A percentile compares a stretch with the other conserved stretches of the same genome.
These are phyloP conservation scores for Rhagologus leucostigma DNA, from an alignment of 2,113 vertebrate genomes.

Conservation along the genomic window DNA sequence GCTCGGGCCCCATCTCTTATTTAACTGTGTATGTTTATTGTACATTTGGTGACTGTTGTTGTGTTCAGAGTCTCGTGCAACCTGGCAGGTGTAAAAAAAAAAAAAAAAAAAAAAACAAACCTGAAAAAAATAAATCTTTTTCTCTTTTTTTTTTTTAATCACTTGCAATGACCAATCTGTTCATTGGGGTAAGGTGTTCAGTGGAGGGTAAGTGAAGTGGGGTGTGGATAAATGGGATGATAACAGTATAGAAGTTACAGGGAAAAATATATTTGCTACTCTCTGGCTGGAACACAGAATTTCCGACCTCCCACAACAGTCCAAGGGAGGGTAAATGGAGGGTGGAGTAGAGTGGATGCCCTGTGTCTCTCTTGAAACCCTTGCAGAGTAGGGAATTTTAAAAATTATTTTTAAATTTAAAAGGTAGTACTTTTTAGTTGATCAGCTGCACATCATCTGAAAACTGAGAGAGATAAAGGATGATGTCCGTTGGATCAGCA, in stretches of 20 bases:
- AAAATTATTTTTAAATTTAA: not conserved
- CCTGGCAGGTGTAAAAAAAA: constrained; percentile 38
- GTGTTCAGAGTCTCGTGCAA: constrained; percentile 72
- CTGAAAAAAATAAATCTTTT: constrained; percentile 60
- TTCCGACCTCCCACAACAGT: not conserved
- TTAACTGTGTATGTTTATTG: constrained; percentile 74
- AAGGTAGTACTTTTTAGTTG: not conserved
- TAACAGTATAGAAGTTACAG: not conserved
- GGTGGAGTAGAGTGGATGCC: not conserved
- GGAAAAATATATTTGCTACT: not conserved
- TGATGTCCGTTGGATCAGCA: not conserved
- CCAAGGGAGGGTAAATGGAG: not conserved
- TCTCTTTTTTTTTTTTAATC: not conserved
- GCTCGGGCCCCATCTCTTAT: constrained; percentile 58
- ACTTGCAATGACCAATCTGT: rapidly evolving
- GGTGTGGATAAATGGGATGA: not conserved
- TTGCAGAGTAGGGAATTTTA: not conserved
- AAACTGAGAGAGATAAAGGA: not conserved
- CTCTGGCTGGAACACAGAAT: not conserved
- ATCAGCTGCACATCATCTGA: not conserved
- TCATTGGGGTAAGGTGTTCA: not conserved
- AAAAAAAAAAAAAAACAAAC: not conserved
- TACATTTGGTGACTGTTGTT: constrained; percentile 67
- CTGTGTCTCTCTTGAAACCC: not conserved
- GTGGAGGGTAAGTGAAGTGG: not conserved